phyloP scores from a whole-genome alignment of 2,113 vertebrate genomes.

The Caranx ignobilis region DNA sequence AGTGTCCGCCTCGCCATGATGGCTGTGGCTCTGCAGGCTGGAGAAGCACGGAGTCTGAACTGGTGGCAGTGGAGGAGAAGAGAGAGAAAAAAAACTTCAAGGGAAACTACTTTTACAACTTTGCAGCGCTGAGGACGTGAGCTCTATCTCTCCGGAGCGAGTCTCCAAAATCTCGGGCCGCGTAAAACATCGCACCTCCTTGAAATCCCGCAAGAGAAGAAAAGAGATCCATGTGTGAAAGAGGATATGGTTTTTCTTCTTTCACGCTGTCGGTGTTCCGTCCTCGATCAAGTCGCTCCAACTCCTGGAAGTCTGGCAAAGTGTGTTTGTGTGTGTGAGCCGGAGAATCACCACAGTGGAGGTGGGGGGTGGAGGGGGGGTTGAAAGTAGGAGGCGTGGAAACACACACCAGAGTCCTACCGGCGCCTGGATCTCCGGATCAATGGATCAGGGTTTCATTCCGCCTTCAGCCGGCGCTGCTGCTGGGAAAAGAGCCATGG shows the following conservation, averaged over 20 bases:
- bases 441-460: constrained; percentile 72
- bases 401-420: constrained; percentile 67
- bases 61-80: constrained; percentile 42
- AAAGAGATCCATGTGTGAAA: constrained; percentile 64
- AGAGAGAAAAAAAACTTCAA: constrained; percentile 69
- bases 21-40: constrained; percentile 57
- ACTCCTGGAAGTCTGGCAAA: constrained; percentile 82
- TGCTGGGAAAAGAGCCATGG: not conserved
- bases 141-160: constrained; percentile 48
- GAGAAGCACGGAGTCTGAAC: constrained; percentile 54
- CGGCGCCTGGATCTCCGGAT: constrained; percentile 69
- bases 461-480: constrained; percentile 42
- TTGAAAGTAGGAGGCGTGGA: constrained; percentile 80
- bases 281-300: constrained; percentile 53
- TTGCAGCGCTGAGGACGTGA: constrained; percentile 52
- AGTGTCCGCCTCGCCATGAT: constrained; percentile 83
- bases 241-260: not conserved
- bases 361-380: constrained; percentile 26
- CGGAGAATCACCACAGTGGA: constrained; percentile 85
- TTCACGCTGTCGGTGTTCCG: constrained; percentile 23
- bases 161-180: constrained; percentile 31
- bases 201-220: constrained; percentile 21
- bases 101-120: constrained; percentile 83
- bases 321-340: constrained; percentile 69
- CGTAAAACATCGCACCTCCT: constrained; percentile 62